Percentiles rank a stretch among this genome's conserved stretches.
These are phyloP conservation scores for Chymomyza costata DNA, from an alignment of 1,140 invertebrate species.

Conservation along the genomic window DNA sequence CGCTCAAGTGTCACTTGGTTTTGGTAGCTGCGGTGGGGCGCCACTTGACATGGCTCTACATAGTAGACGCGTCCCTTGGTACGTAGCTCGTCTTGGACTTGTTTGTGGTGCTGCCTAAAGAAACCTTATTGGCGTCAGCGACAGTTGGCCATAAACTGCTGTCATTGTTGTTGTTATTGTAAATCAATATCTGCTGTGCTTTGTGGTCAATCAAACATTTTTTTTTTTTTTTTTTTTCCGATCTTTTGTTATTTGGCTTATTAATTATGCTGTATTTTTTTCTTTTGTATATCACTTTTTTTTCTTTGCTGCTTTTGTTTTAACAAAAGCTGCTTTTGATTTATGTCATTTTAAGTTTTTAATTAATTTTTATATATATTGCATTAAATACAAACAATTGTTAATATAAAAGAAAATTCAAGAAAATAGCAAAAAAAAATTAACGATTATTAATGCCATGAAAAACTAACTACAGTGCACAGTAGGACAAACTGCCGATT, in stretches of 20 bases:
- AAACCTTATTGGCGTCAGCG: constrained; percentile 47
- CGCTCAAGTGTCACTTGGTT: no score
- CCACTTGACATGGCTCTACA: constrained; percentile 23
- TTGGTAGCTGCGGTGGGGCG: constrained; percentile 19
- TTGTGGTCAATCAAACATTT: constrained; percentile 36
- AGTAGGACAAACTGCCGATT: no score
- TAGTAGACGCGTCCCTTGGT: constrained; percentile 22
- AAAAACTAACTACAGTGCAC: no score
- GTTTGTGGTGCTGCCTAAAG: constrained; percentile 11
- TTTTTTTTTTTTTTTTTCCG: no score
- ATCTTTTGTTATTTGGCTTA: background rate
- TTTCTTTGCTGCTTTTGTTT: background rate
- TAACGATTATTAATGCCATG: no score
- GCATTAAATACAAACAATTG: constrained; percentile 14
- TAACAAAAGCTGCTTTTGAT: constrained; percentile 13
- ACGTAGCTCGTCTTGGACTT: no score
- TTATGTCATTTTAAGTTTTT: constrained; percentile 31
- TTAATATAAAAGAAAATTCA: constrained; percentile 34
- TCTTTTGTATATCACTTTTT: no score
- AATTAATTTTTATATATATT: constrained; percentile 45
- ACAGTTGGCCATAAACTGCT: constrained; percentile 39
- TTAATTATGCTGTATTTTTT: background rate
- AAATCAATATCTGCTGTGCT: constrained; percentile 43
- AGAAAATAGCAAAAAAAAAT: constrained; percentile 45
- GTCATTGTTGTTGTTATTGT: constrained; percentile 18